Evolutionary conservation across 2,888 invertebrate species (phyloP).

Genomic region (Marronus borbonicus): DNA sequence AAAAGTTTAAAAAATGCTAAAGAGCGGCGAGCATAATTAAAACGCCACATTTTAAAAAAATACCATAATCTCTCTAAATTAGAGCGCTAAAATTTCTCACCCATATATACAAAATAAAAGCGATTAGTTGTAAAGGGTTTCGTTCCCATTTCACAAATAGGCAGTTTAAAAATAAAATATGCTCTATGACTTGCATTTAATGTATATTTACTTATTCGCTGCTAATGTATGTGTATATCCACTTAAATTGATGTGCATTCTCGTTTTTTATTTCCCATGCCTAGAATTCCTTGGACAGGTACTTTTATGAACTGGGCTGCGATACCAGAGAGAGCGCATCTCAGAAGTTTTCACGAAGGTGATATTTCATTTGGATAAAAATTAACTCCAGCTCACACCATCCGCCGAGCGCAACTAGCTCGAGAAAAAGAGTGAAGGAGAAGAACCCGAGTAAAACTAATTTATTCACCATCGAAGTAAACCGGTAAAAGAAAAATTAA

Average conservation of each 20-base stretch:
- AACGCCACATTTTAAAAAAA: too few species aligned
- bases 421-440: constrained; percentile 11
- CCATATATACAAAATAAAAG: too few species aligned
- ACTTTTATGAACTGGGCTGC: constrained; percentile 15
- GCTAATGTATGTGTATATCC: constrained; percentile 12
- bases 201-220: constrained; percentile 11
- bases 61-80: too few species aligned
- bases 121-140: not conserved
- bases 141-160: not conserved
- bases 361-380: constrained; percentile 18
- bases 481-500: not conserved
- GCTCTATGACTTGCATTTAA: constrained; percentile 12
- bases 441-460: constrained; percentile 13
- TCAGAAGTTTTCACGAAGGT: constrained; percentile 26
- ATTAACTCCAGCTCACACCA: constrained; percentile 11
- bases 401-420: not conserved
- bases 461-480: constrained; percentile 15
- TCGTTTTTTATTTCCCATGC: constrained; percentile 18
- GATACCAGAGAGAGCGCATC: constrained; percentile 8
- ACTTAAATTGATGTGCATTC: constrained; percentile 28
- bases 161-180: not conserved
- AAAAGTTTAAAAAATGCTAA: too few species aligned
- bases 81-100: too few species aligned
- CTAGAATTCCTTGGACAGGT: not conserved
- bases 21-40: too few species aligned